A percentile compares a stretch with the other conserved stretches of the same genome.
These are phyloP conservation scores for Dolichoris vasculosae DNA, from an alignment of 1,140 invertebrate genomes.

Conservation along the genomic window DNA sequence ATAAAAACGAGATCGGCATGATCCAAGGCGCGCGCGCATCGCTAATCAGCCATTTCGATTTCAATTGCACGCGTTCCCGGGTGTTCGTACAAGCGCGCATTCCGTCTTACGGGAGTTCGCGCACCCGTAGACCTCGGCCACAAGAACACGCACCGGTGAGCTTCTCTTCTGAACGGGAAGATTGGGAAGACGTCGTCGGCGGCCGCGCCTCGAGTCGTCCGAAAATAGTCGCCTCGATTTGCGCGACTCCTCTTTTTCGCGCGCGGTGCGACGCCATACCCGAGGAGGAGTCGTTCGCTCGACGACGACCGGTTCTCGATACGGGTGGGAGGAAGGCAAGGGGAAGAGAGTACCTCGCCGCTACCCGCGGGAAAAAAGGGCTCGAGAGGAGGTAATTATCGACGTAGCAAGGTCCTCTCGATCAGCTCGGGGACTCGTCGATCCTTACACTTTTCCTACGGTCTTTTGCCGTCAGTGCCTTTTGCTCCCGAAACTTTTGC, in stretches of 20 bases:
- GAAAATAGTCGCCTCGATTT: constrained; percentile 10
- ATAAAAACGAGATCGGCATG: neutral
- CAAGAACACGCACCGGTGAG: neutral
- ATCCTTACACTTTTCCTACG: neutral
- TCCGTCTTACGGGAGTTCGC: too few species aligned
- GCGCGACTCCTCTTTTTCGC: neutral
- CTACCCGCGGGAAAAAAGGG: neutral
- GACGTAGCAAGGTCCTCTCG: neutral
- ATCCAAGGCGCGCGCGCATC: neutral
- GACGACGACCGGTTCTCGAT: constrained; percentile 2
- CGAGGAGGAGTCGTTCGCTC: too few species aligned
- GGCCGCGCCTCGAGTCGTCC: neutral
- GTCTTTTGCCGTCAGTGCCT: too few species aligned
- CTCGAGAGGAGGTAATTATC: neutral
- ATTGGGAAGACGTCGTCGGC: too few species aligned
- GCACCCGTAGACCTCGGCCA: too few species aligned
- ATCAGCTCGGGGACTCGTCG: neutral
- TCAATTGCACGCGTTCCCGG: neutral
- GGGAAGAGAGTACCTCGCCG: neutral
- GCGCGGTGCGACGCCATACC: neutral
- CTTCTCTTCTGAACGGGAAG: neutral
- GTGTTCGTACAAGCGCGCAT: too few species aligned
- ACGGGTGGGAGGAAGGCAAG: neutral
- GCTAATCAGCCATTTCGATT: neutral
- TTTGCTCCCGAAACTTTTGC: too few species aligned